These are phyloP conservation scores for Sarcophaga subvicina DNA, from an alignment of 2,888 invertebrate genomes.

Conservation along the genomic window DNA sequence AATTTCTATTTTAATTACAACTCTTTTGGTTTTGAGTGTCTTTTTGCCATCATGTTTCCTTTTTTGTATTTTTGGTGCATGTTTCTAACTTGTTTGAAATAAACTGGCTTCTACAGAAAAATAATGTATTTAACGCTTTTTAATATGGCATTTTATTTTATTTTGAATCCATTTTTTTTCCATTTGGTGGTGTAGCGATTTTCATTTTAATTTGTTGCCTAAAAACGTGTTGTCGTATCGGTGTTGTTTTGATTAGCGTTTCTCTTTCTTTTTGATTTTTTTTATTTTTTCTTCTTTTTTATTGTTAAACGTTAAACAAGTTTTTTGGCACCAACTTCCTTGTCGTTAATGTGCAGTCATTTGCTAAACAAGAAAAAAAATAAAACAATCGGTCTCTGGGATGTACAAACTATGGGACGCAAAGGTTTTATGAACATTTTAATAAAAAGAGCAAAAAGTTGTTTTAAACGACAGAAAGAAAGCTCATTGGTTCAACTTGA, in stretches of 20 bases:
- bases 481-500: no score
- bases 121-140: background rate
- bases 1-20: no score
- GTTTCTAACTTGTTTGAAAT: background rate
- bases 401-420: background rate
- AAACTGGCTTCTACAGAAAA: background rate
- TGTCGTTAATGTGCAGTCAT: slow-evolving; percentile 44
- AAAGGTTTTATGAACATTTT: background rate
- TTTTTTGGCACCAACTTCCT: slow-evolving; percentile 47
- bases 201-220: slow-evolving; percentile 41
- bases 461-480: no score
- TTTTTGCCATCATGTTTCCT: no score
- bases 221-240: slow-evolving; percentile 38
- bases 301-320: slow-evolving; percentile 40
- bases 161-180: background rate
- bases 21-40: no score
- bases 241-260: slow-evolving; percentile 40
- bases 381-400: background rate
- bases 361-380: background rate
- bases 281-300: background rate
- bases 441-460: background rate
- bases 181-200: slow-evolving; percentile 12
- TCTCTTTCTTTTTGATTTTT: no score
- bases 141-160: background rate
- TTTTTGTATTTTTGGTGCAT: no score